Base-by-base conservation (phyloP, 2,888 invertebrate genomes). In the Macrophya alboannulata region DNA sequence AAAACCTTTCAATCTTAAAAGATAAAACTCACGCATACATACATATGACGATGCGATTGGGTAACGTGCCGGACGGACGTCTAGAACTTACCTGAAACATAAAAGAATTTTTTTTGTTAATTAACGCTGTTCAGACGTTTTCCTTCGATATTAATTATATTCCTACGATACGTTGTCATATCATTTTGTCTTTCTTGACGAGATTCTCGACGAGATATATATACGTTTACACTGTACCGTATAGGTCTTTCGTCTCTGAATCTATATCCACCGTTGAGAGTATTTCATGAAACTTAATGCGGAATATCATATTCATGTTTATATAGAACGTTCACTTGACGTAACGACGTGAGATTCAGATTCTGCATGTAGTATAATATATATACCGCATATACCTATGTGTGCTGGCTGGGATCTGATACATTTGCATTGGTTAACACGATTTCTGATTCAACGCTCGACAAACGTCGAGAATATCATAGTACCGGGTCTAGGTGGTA, bases 391-490 rank as follows among this genome's bases (percentile, higher is more conserved):
- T n/a, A n/a, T n/a, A n/a, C n/a, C 21, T 12, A 45, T 48, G 74
- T 45, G 45, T 45, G 21, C 74, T 9, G 4, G 45, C 74, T 45
- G 21, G 51, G 48, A 59, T 81, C 81, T 59, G 81, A 62, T 62
- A 62, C 81, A 81, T 81, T 81, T 81, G 71, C 68, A 83, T 71
- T 83, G 83, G 62, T 83, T 83, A 71, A 83, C 68, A 51, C 71
- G 83, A 83, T 83, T 71, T 68, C 83, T 71, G 83, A 71, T 65
- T 51, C 71, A 71, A 68, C 45, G 68, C 71, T 48, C 31, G 40
- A 40, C 68, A 31, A 62, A 40, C 65, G 43, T 45, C 71, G 48
- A 51, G 81, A 68, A 71, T 83, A 68, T 83, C 37, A 37, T 65
- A 43, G 65, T 21, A 45, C 25, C 21, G 83, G 8, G 25, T 51